Evolutionary conservation across 2,113 vertebrate genomes (phyloP).

Genomic region (Heterotis niloticus): DNA sequence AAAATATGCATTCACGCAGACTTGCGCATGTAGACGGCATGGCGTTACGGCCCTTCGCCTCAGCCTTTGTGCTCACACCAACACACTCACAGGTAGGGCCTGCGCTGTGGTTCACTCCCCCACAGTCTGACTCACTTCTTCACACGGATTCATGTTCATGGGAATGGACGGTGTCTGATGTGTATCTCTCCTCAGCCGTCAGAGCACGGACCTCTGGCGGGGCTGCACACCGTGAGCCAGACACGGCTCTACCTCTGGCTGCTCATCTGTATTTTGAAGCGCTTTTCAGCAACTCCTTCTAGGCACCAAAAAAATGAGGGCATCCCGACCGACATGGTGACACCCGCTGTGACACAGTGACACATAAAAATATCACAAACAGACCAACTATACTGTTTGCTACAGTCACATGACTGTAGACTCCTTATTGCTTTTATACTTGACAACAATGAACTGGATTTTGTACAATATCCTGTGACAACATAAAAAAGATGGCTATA

Average conservation of each 20-base stretch:
- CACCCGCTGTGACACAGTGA: constrained; percentile 66
- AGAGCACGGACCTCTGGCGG: too few relatives aligned
- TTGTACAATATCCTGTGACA: too few relatives aligned
- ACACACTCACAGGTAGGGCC: neutral
- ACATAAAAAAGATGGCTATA: too few relatives aligned
- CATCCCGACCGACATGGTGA: constrained; percentile 67
- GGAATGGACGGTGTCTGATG: neutral
- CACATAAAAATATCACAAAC: constrained; percentile 38
- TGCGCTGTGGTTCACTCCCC: neutral
- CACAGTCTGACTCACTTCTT: neutral
- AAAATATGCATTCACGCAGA: neutral
- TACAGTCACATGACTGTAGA: neutral
- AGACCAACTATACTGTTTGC: neutral
- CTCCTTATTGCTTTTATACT: neutral
- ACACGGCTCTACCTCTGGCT: neutral
- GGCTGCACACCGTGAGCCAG: neutral
- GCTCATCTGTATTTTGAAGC: neutral
- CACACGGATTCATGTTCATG: neutral
- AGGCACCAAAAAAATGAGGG: constrained; percentile 52
- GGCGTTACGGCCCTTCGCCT: neutral
- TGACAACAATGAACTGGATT: neutral
- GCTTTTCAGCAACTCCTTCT: constrained; percentile 44
- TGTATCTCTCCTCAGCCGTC: too few relatives aligned
- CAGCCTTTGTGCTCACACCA: neutral
- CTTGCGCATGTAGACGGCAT: too few relatives aligned